Base-by-base conservation (phyloP, 1,140 invertebrate species). In the Drosophila tristis region DNA sequence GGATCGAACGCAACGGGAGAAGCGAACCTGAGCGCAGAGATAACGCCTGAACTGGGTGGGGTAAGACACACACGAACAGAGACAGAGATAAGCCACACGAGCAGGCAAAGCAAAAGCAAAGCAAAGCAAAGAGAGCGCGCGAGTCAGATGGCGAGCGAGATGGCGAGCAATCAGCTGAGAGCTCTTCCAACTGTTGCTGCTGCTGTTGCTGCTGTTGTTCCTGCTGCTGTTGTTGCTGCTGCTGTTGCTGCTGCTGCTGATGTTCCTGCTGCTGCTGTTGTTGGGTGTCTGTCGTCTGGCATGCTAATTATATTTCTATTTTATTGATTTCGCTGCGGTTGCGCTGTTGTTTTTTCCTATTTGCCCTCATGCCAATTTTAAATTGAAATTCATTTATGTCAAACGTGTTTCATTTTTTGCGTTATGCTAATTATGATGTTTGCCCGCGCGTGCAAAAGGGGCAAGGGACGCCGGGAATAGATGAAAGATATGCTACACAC, bases 371-470 rank as follows among this genome's bases (percentile, higher is more conserved):
- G 68, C 68, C 44, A 59, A 86, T 74, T 80, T 58, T 20, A 74
- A 80, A 86, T 78, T 86, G 48, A 78, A 86, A 81, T 78, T 81
- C 51, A 77, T 76, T 80, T 74, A 78, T 86, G 82, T 78, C 51
- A 72, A 75, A 82, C 81, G 74, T 86, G 77, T 86, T 77, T 86
- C 67, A 66, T 67, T 86, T 77, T 77, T 65, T 25, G 62, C 64
- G 70, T 64, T 71, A 86, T 85, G 68, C 48, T 74, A 80, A 85
- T 85, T 85, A 85, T 74, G 82, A 54, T 74, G 74, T 68, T 72
- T 66, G 51, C 39, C 16, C 29, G 51, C 59, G 51, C 55, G 62
- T 75, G 56, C 39, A 62, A 55, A 6, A 47, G 16, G 44, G 20
- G 43, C 16, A 48, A 44, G 26, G 64, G 61, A 62, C 51, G n/a